These are phyloP conservation scores for Athrips mouffetella DNA, from an alignment of 2,888 invertebrate genomes.

Conservation along the genomic window DNA sequence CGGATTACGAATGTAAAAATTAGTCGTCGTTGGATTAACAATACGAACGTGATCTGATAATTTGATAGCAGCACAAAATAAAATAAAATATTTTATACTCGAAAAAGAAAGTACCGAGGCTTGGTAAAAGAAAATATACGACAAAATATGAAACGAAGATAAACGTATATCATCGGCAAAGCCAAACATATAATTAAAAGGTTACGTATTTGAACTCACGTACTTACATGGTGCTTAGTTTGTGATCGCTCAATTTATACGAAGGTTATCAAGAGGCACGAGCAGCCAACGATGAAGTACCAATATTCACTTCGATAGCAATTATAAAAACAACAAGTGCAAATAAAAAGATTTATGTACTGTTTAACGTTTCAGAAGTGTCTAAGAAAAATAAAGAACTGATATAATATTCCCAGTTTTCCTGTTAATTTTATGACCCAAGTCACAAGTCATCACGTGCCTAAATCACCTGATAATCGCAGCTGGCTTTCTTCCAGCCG, in stretches of 20 bases:
- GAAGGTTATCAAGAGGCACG: conserved; percentile 19
- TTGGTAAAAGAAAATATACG: too few relatives aligned
- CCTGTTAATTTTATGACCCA: conserved; percentile 19
- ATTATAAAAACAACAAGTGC: not conserved
- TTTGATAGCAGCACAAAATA: too few relatives aligned
- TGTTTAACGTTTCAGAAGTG: too few relatives aligned
- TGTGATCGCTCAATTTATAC: conserved; percentile 18
- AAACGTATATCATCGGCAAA: not conserved
- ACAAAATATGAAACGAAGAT: too few relatives aligned
- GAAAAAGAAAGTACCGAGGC: too few relatives aligned
- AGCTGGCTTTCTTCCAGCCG: conserved; percentile 52
- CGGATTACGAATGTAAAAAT: too few relatives aligned
- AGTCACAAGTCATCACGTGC: conserved; percentile 44
- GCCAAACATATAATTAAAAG: not conserved
- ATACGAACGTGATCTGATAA: too few relatives aligned
- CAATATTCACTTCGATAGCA: too few relatives aligned
- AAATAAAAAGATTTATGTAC: too few relatives aligned
- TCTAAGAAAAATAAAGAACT: too few relatives aligned
- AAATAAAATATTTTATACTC: too few relatives aligned
- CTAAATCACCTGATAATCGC: conserved; percentile 47
- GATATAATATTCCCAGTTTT: not conserved
- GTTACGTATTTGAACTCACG: not conserved
- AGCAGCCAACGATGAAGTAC: not conserved
- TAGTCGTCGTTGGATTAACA: too few relatives aligned
- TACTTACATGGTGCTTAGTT: conserved; percentile 16